Percentiles rank a stretch among this genome's conserved stretches.
Evolutionary conservation across 1,140 invertebrate species (phyloP).

Genomic region (Cheumatopsyche charites): DNA sequence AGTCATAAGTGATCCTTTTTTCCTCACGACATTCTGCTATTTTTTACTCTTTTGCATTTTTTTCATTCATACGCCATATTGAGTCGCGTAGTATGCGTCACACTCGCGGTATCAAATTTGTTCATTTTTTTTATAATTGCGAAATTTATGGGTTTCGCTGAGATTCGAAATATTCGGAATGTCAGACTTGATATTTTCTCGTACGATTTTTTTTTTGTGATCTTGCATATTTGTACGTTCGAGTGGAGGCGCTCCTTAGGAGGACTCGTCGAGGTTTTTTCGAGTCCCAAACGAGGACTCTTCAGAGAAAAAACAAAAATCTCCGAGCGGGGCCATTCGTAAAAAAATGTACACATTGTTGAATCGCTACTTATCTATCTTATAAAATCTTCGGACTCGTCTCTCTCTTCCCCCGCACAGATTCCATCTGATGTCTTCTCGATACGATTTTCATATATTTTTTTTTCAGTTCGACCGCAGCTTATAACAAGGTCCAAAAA

Average conservation of each 20-base stretch:
- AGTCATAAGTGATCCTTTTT: conserved; percentile 43
- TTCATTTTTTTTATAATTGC: neutral
- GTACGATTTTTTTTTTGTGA: neutral
- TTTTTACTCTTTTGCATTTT: neutral
- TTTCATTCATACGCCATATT: neutral
- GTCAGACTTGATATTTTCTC: neutral
- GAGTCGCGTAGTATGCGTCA: too few relatives aligned
- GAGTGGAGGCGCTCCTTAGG: conserved; percentile 29
- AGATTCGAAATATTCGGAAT: neutral
- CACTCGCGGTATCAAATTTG: neutral
- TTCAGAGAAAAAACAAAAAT: conserved; percentile 35
- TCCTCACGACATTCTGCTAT: conserved; percentile 12
- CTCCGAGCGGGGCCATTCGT: too few relatives aligned
- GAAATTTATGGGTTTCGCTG: neutral
- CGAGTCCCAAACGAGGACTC: conserved; percentile 41
- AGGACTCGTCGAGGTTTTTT: conserved; percentile 14
- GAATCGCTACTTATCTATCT: conserved; percentile 48
- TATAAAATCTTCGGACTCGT: conserved; percentile 41
- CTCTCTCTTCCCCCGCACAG: conserved; percentile 18
- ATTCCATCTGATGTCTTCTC: conserved; percentile 20
- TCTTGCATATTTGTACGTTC: conserved; percentile 41
- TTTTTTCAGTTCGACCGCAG: neutral
- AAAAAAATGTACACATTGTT: conserved; percentile 46
- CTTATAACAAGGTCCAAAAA: neutral
- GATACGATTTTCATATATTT: neutral